phyloP scores from a whole-genome alignment of 2,888 invertebrate species.

The Lamellibrachia columna region DNA sequence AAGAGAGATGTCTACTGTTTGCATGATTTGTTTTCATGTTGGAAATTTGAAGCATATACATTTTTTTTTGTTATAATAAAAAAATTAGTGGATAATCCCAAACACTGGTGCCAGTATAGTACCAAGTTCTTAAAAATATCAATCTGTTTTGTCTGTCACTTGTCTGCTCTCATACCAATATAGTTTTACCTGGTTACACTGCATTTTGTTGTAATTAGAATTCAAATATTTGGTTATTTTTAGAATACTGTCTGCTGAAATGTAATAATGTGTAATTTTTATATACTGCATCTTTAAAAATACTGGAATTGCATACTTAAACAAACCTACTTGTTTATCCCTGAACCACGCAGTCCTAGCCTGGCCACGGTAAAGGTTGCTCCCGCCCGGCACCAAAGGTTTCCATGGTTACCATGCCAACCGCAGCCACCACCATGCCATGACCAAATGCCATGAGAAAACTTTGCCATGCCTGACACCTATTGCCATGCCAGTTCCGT shows the following conservation, averaged over 20 bases:
- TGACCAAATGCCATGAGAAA: conserved; percentile 29
- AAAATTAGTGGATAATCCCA: background rate
- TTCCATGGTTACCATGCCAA: conserved; percentile 24
- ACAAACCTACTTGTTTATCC: conserved; percentile 7
- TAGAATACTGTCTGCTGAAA: conserved; percentile 20
- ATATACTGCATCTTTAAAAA: background rate
- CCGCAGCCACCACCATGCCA: conserved; percentile 30
- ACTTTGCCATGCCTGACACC: conserved; percentile 16
- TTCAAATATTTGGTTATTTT: conserved; percentile 16
- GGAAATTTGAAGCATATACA: background rate
- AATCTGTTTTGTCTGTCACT: background rate
- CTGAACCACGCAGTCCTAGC: conserved; percentile 22
- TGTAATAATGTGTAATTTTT: conserved; percentile 23
- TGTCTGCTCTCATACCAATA: background rate
- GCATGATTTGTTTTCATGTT: background rate
- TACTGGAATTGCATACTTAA: conserved; percentile 16
- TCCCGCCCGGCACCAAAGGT: conserved; percentile 19
- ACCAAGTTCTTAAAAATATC: background rate
- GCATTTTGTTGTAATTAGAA: conserved; percentile 23
- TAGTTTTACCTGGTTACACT: background rate
- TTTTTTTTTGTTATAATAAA: background rate
- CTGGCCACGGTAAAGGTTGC: conserved; percentile 19
- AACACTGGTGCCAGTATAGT: background rate
- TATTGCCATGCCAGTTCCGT: conserved; percentile 16
- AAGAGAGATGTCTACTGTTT: background rate